phyloP scores from a whole-genome alignment of 2,113 vertebrate genomes.

The Columba janthina region DNA sequence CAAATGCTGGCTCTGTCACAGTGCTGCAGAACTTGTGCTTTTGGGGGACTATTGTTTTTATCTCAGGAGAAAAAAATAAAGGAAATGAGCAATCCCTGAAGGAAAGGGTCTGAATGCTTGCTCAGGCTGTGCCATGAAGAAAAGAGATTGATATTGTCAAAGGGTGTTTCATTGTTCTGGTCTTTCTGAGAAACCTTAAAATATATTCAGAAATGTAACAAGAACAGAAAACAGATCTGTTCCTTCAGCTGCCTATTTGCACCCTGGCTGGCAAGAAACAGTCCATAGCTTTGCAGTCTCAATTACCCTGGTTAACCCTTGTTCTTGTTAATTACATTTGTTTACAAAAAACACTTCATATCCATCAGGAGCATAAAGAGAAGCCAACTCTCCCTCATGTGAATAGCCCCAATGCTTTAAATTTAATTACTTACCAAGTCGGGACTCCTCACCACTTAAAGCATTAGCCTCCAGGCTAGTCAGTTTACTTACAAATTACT shows the following conservation, averaged over 20 bases:
- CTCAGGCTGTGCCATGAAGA: background rate
- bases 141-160: constrained; percentile 15
- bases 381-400: background rate
- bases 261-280: background rate
- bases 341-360: background rate
- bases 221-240: background rate
- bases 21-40: background rate
- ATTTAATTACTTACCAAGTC: background rate
- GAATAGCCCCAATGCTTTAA: background rate
- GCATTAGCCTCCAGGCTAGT: background rate
- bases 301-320: background rate
- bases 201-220: background rate
- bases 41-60: background rate
- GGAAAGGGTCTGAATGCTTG: constrained; percentile 25
- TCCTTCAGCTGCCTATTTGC: background rate
- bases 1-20: background rate
- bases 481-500: background rate
- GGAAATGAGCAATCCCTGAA: constrained; percentile 50
- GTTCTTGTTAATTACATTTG: background rate
- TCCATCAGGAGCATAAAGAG: background rate
- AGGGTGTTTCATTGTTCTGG: background rate
- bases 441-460: background rate
- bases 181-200: constrained; percentile 32
- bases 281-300: background rate
- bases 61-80: background rate